phyloP scores from a whole-genome alignment of 1,140 invertebrate genomes.

The Drosophila ficusphila region DNA sequence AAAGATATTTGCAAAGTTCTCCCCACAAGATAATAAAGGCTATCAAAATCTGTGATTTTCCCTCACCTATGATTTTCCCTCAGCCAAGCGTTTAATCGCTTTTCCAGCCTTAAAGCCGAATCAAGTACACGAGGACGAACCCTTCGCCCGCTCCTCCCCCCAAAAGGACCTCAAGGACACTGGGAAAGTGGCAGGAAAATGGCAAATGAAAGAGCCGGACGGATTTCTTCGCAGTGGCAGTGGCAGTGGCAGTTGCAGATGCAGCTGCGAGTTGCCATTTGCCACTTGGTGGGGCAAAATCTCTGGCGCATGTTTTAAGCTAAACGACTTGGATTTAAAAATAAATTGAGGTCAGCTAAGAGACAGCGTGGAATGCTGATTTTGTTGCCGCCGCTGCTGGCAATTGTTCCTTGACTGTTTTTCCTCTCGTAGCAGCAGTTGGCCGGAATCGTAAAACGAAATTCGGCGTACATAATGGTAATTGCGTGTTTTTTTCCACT shows the following conservation, averaged over 20 bases:
- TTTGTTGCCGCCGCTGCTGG: slow-evolving; percentile 9
- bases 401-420: slow-evolving; percentile 13
- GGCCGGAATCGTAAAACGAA: slow-evolving; percentile 68
- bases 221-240: slow-evolving; percentile 4
- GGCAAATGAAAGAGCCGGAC: slow-evolving; percentile 21
- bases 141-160: not conserved
- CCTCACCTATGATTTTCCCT: slow-evolving; percentile 16
- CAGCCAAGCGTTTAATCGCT: slow-evolving; percentile 8
- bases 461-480: slow-evolving; percentile 80
- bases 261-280: slow-evolving; percentile 8
- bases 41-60: not conserved
- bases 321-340: slow-evolving; percentile 77
- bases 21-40: slow-evolving; percentile 6
- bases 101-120: slow-evolving; percentile 9
- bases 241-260: slow-evolving; percentile 10
- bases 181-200: not conserved
- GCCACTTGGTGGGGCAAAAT: slow-evolving; percentile 8
- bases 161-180: slow-evolving; percentile 4
- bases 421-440: slow-evolving; percentile 54
- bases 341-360: slow-evolving; percentile 74
- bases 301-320: slow-evolving; percentile 72
- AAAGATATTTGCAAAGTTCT: not conserved
- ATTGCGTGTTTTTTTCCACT: slow-evolving; percentile 79
- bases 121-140: slow-evolving; percentile 3
- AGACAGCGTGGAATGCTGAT: slow-evolving; percentile 51